Evolutionary conservation across 2,113 vertebrate genomes (phyloP).

Genomic region (Poeciliopsis turrubarensis): DNA sequence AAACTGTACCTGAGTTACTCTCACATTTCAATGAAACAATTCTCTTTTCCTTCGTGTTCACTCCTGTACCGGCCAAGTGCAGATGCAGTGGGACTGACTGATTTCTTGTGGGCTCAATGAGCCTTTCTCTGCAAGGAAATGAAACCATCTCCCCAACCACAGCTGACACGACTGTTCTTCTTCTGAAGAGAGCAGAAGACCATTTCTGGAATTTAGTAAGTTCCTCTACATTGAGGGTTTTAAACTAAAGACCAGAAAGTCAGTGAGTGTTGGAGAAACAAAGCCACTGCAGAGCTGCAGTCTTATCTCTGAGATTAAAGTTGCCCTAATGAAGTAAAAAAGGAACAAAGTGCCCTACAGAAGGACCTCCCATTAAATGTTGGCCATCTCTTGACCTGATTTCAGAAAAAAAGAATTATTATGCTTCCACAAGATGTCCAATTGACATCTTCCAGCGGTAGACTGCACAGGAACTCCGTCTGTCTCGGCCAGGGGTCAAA

Average conservation of each 20-base stretch:
- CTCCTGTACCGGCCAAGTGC: slow-evolving; percentile 33
- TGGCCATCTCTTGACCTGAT: slow-evolving; percentile 16
- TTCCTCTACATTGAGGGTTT: slow-evolving; percentile 23
- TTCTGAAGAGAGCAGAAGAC: slow-evolving; percentile 52
- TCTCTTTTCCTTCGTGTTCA: slow-evolving; percentile 43
- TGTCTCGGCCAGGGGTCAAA: slow-evolving; percentile 47
- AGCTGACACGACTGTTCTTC: slow-evolving; percentile 70
- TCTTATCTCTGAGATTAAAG: slow-evolving; percentile 35
- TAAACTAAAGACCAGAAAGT: slow-evolving; percentile 47
- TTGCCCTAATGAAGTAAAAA: slow-evolving; percentile 29
- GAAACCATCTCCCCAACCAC: slow-evolving; percentile 65
- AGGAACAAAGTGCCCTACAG: slow-evolving; percentile 32
- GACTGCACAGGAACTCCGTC: slow-evolving; percentile 8
- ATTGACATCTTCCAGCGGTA: slow-evolving; percentile 31
- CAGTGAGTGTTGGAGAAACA: slow-evolving; percentile 33
- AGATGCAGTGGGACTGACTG: slow-evolving; percentile 72
- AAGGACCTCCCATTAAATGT: slow-evolving; percentile 25
- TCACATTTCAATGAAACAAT: slow-evolving; percentile 64
- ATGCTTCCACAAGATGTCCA: slow-evolving; percentile 40
- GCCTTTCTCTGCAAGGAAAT: slow-evolving; percentile 72
- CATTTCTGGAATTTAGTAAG: slow-evolving; percentile 45
- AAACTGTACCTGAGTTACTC: slow-evolving; percentile 35
- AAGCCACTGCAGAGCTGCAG: slow-evolving; percentile 19
- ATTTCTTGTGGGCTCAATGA: slow-evolving; percentile 62
- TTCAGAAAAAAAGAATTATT: slow-evolving; percentile 36